Evolutionary conservation across 2,797 vertebrate genomes (phyloP).

Genomic region (Amphiprion clarkii): DNA sequence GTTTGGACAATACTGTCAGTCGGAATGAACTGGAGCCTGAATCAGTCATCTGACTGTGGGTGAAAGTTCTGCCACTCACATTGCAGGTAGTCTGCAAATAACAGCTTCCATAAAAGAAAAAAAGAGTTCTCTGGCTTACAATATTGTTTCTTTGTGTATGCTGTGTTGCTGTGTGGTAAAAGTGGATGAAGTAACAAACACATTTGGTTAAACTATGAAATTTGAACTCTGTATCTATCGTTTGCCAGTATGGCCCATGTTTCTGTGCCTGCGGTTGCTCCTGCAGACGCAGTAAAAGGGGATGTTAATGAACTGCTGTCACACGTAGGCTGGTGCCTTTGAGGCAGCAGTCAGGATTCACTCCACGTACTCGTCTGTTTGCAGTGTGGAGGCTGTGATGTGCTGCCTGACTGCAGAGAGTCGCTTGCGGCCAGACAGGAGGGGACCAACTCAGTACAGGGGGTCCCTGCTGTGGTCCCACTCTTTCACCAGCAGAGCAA

Average conservation of each 20-base stretch:
- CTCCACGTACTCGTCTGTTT: conserved; percentile 80
- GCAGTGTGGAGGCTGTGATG: conserved; percentile 80
- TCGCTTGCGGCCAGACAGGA: conserved; percentile 77
- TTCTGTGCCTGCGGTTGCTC: conserved; percentile 54
- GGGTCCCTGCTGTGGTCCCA: conserved; percentile 73
- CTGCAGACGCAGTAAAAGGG: conserved; percentile 63
- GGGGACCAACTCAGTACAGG: conserved; percentile 75
- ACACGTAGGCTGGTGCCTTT: conserved; percentile 78
- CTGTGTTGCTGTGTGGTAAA: background rate
- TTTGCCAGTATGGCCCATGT: conserved; percentile 41
- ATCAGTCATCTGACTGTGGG: conserved; percentile 18
- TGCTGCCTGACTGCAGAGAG: conserved; percentile 81
- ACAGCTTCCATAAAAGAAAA: conserved; percentile 22
- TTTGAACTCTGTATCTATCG: conserved; percentile 50
- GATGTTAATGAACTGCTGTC: conserved; percentile 82
- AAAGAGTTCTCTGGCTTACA: conserved; percentile 34
- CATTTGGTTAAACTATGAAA: conserved; percentile 58
- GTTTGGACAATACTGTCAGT: conserved; percentile 38
- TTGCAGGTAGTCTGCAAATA: conserved; percentile 25
- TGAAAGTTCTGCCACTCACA: conserved; percentile 17
- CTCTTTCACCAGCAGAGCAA: conserved; percentile 68
- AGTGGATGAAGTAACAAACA: conserved; percentile 47
- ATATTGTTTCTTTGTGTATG: conserved; percentile 18
- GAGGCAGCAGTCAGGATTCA: conserved; percentile 81
- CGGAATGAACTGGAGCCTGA: conserved; percentile 33